These are phyloP conservation scores for Buphagus erythrorhynchus DNA, from an alignment of 2,797 vertebrate species.

Conservation along the genomic window DNA sequence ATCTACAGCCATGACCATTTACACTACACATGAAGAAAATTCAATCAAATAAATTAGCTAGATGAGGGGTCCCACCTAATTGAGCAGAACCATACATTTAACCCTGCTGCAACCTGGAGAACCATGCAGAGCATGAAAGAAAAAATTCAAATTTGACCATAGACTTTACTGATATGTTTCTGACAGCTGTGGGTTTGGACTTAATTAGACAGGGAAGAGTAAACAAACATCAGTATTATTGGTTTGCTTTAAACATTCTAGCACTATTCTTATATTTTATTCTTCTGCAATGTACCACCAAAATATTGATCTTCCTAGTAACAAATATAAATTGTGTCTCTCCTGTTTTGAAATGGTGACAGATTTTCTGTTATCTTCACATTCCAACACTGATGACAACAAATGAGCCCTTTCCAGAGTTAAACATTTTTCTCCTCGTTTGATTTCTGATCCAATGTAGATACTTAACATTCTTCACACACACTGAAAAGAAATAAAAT, in stretches of 20 bases:
- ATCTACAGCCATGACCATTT: background rate
- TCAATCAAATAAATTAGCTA: background rate
- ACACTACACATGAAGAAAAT: background rate
- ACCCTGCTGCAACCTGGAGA: background rate
- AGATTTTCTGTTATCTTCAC: background rate
- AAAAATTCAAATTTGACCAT: background rate
- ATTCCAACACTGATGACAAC: background rate
- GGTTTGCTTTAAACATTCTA: background rate
- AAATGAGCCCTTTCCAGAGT: background rate
- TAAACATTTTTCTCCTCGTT: background rate
- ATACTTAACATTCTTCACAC: background rate
- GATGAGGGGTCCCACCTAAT: background rate
- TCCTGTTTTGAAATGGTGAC: background rate
- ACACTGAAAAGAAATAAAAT: background rate
- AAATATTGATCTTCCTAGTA: background rate
- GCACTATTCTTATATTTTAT: background rate
- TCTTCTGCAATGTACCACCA: rapidly evolving
- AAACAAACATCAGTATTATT: background rate
- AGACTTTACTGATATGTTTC: background rate
- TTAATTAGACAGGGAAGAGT: background rate
- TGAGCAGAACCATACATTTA: background rate
- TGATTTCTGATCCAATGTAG: background rate
- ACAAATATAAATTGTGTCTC: background rate
- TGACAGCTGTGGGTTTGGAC: background rate
- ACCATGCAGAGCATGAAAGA: background rate